Percentiles rank a stretch among this genome's conserved stretches.
phyloP scores from a whole-genome alignment of 2,797 vertebrate species.

The Melanotaenia trifasciata region DNA sequence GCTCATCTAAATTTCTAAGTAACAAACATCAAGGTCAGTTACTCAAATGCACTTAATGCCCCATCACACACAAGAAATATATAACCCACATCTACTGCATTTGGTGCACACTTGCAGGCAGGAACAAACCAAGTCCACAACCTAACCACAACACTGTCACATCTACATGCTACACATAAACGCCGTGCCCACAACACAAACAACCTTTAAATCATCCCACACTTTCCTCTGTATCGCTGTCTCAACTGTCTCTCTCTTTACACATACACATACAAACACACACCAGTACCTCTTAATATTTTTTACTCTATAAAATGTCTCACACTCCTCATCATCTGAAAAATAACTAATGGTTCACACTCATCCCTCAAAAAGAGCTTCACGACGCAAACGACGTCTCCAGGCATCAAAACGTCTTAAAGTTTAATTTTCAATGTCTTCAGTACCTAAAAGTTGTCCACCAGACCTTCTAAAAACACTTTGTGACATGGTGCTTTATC shows the following conservation, averaged over 20 bases:
- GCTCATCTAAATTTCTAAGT: slow-evolving; percentile 44
- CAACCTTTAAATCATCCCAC: slow-evolving; percentile 52
- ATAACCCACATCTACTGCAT: slow-evolving; percentile 3
- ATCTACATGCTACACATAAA: slow-evolving; percentile 13
- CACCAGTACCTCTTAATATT: background rate
- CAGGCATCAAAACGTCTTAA: too few relatives aligned
- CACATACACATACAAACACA: background rate
- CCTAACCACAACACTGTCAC: slow-evolving; percentile 20
- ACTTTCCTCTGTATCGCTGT: slow-evolving; percentile 18
- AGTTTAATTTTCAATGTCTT: too few relatives aligned
- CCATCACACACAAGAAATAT: slow-evolving; percentile 5
- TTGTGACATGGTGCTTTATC: too few relatives aligned
- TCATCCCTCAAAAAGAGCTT: too few relatives aligned
- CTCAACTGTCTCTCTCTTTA: background rate
- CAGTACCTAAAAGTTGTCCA: too few relatives aligned
- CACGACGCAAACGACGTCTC: too few relatives aligned
- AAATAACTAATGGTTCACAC: too few relatives aligned
- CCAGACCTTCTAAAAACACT: too few relatives aligned
- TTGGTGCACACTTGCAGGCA: slow-evolving; percentile 15
- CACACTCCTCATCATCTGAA: too few relatives aligned
- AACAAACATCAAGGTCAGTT: slow-evolving; percentile 63
- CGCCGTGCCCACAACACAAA: slow-evolving; percentile 23
- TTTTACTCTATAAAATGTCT: too few relatives aligned
- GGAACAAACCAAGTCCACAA: slow-evolving; percentile 3
- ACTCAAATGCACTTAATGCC: slow-evolving; percentile 30